Evolutionary conservation across 2,113 vertebrate species (phyloP), one percentile per base, ranked within the genome.

Genomic region (Callopanchax toddi): DNA sequence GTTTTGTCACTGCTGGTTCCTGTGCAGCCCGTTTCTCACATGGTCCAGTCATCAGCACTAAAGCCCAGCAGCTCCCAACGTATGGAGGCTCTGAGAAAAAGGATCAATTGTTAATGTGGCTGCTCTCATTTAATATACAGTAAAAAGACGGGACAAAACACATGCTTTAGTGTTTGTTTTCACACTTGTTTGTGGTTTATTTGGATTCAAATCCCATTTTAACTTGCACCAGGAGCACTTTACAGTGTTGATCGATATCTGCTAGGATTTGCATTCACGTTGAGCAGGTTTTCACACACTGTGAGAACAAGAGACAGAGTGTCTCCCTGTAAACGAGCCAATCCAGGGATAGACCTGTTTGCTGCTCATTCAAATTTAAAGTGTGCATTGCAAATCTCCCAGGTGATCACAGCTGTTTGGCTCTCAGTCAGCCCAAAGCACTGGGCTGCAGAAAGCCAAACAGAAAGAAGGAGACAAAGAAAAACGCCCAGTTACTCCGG

Each of bases 301-400:
- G 64, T 53, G 49, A 44, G 37, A 18, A 18, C 13, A 60, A 20
- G 50, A 75, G 55, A 62, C 74, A 9, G 3, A 66, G 71, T 36
- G 58, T 67, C 60, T 60, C 60, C 59, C 40, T 44, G n/a, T n/a
- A n/a, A n/a, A n/a, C n/a, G n/a, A n/a, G n/a, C n/a, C n/a, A n/a
- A n/a, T n/a, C n/a, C 53, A n/a, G 40, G 53, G 48, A 52, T 43
- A 11, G 22, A 72, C 50, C 65, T 66, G 40, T 79, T 83, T 74
- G 62, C 67, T 74, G 84, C 86, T 78, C 63, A 86, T 90, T 90
- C 84, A 86, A 88, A 89, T 85, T 71, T 64, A 52, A 74, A 84
- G 85, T 81, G 76, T 90, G 86, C 83, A 83, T 84, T 85, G 83
- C 83, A 91, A 91, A 91, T 89, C 85, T 76, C 66, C 60, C 59